Evolutionary conservation across 2,888 invertebrate species (phyloP).

Genomic region (Argyra leucocephala): DNA sequence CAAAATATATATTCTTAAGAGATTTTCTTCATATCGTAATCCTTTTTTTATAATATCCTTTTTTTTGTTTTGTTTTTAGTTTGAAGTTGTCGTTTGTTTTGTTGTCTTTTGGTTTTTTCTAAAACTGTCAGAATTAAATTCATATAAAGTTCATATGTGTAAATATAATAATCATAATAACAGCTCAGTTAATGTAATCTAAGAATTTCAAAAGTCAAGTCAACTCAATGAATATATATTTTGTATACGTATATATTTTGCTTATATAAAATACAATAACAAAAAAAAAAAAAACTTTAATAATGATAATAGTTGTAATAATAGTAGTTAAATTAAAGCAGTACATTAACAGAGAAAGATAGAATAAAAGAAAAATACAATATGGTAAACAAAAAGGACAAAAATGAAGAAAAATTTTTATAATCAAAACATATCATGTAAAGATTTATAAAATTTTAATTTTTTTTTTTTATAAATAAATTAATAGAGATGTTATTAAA

Average conservation of each 20-base stretch:
- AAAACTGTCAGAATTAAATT: too few relatives aligned
- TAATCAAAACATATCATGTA: too few relatives aligned
- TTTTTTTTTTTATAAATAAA: too few relatives aligned
- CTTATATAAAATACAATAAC: too few relatives aligned
- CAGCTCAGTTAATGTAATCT: neutral
- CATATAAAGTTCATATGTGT: neutral
- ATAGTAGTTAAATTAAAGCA: slow-evolving; percentile 1
- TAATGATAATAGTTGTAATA: slow-evolving; percentile 6
- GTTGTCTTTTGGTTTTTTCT: too few relatives aligned
- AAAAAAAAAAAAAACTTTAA: neutral
- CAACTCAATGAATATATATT: neutral
- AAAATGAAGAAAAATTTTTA: neutral
- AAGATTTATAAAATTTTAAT: too few relatives aligned
- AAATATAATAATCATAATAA: neutral
- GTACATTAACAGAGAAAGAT: neutral
- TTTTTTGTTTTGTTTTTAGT: too few relatives aligned
- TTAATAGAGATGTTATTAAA: too few relatives aligned
- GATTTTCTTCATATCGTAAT: neutral
- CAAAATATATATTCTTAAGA: neutral
- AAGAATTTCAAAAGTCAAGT: neutral
- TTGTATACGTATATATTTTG: too few relatives aligned
- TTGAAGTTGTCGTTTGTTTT: too few relatives aligned
- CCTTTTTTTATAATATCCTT: neutral
- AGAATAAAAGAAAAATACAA: neutral
- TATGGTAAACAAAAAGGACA: neutral